Evolutionary conservation across 2,888 invertebrate genomes (phyloP), one percentile per base, ranked within the genome.

Genomic region (Melangyna quadrimaculata): DNA sequence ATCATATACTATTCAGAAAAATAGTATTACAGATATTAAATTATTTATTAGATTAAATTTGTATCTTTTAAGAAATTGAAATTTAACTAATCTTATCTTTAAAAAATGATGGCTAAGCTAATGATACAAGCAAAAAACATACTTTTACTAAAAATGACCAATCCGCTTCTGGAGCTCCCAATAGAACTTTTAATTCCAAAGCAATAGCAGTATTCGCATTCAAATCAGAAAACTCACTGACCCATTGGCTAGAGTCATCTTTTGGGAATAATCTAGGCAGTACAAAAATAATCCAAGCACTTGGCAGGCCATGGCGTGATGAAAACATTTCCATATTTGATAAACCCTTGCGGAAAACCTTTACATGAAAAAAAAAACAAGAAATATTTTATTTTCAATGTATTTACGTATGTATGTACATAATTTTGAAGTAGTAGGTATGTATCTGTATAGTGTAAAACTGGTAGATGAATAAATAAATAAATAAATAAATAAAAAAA

Each of bases 81-180:
- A n/a, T n/a, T n/a, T n/a, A n/a, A n/a, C n/a, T n/a, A n/a, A n/a
- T n/a, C n/a, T n/a, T n/a, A n/a, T n/a, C n/a, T n/a, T n/a, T n/a
- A n/a, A n/a, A n/a, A n/a, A n/a, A n/a, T n/a, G n/a, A n/a, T n/a
- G n/a, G n/a, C n/a, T n/a, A n/a, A n/a, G n/a, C n/a, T n/a, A n/a
- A n/a, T n/a, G n/a, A n/a, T n/a, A n/a, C n/a, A n/a, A n/a, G n/a
- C n/a, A n/a, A n/a, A n/a, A n/a, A n/a, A 45, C 71, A 88, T 88
- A 96, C 96, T 93, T 96, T 96, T 0, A 97, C 93, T 24, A 97
- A 90, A 86, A 95, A 93, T 0, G 95, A 92, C 96, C 96, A 97
- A 69, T 95, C 95, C 0, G 96, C 95, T 89, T 96, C 96, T 0
- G 97, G 96, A 88, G 96, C 96, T 0, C 95, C 94, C 72, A 96